These are phyloP conservation scores for Platyrinchus mystaceus DNA, from an alignment of 2,797 vertebrate genomes.

Conservation along the genomic window DNA sequence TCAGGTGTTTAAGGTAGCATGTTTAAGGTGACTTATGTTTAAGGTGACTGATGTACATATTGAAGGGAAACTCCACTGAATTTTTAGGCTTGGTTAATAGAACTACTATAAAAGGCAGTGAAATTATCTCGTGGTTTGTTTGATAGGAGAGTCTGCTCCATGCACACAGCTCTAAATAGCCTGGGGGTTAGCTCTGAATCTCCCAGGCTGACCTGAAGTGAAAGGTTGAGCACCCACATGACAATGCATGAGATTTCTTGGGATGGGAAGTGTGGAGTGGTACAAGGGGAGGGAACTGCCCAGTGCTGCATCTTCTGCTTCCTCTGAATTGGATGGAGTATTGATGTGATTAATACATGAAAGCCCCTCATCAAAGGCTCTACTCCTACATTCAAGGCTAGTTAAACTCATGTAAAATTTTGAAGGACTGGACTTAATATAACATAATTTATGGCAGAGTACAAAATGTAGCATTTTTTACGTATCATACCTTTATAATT, in stretches of 20 bases:
- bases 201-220: rapidly evolving
- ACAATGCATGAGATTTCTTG: neutral
- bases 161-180: neutral
- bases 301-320: neutral
- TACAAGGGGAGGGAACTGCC: neutral
- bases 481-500: neutral
- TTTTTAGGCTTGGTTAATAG: neutral
- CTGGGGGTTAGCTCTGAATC: neutral
- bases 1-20: neutral
- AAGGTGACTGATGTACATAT: neutral
- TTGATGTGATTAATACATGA: rapidly evolving
- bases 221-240: neutral
- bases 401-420: neutral
- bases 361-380: neutral
- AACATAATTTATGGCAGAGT: neutral
- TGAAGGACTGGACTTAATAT: neutral
- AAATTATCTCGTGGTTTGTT: neutral
- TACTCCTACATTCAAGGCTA: neutral
- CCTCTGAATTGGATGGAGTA: neutral
- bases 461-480: neutral
- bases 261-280: neutral
- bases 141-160: neutral
- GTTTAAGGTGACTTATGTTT: too few species aligned
- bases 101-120: neutral
- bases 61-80: neutral